Evolutionary conservation across 2,797 vertebrate genomes (phyloP).

Genomic region (Lindbergichthys nudifrons): DNA sequence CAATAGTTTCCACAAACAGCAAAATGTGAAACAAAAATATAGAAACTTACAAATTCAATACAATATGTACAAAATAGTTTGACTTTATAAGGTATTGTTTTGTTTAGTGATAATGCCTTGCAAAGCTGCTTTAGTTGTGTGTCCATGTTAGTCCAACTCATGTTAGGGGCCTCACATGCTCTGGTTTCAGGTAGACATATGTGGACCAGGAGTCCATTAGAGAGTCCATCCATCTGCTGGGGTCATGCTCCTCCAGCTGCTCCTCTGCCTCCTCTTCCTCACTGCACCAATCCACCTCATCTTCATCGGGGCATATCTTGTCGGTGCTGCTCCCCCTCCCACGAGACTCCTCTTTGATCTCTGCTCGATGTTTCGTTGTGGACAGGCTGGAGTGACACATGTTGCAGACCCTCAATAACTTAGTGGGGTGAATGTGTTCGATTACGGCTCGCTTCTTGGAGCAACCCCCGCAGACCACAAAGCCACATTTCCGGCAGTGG

Average conservation of each 20-base stretch:
- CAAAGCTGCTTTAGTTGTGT: no score
- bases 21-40: no score
- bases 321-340: conserved; percentile 31
- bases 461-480: conserved; percentile 89
- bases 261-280: conserved; percentile 78
- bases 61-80: no score
- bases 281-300: conserved; percentile 66
- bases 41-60: no score
- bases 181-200: conserved; percentile 52
- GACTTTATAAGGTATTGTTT: no score
- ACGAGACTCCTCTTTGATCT: conserved; percentile 27
- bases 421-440: conserved; percentile 82
- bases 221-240: conserved; percentile 43
- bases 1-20: no score
- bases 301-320: conserved; percentile 20
- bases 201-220: conserved; percentile 12
- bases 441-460: conserved; percentile 87
- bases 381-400: conserved; percentile 82
- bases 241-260: conserved; percentile 38
- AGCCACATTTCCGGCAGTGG: conserved; percentile 93
- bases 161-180: conserved; percentile 30
- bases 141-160: no score
- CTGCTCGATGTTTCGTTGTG: conserved; percentile 19
- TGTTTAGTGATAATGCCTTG: no score
- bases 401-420: conserved; percentile 86